Percentiles rank a stretch among this genome's conserved stretches.
phyloP scores from a whole-genome alignment of 92 coral and sea anemone species.

The Plumapathes pennacea region DNA sequence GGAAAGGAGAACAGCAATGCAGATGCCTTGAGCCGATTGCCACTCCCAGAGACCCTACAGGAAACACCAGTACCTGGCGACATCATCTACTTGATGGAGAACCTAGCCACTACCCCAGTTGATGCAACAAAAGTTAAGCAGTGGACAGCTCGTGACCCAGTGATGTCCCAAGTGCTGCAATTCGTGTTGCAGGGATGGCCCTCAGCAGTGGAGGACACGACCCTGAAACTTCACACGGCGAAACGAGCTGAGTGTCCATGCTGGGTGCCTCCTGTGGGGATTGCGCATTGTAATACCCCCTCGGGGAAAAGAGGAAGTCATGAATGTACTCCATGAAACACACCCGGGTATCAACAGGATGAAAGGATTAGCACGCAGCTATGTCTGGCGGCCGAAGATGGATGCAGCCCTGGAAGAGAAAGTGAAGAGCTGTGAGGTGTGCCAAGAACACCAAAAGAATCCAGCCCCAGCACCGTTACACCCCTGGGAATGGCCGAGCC shows the following conservation, averaged over 20 bases:
- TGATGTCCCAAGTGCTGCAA: not conserved
- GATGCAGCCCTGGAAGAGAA: constrained; percentile 12
- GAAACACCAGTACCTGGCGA: not conserved
- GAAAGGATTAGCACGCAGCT: constrained; percentile 13
- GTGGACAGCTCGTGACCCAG: not conserved
- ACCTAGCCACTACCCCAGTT: too few relatives aligned
- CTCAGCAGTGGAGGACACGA: not conserved
- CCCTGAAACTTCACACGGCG: not conserved
- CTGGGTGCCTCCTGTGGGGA: constrained; percentile 3
- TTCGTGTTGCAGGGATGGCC: not conserved
- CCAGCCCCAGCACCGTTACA: constrained; percentile 6
- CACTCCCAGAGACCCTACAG: not conserved
- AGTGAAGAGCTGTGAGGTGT: constrained; percentile 3
- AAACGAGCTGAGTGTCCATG: constrained; percentile 2
- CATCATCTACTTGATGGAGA: too few relatives aligned
- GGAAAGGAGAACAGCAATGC: not conserved
- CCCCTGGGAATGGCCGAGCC: constrained; percentile 15
- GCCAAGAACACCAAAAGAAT: constrained; percentile 24
- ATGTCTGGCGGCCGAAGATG: constrained; percentile 27
- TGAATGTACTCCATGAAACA: constrained; percentile 10
- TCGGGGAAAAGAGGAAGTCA: constrained; percentile 1
- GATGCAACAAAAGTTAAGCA: not conserved
- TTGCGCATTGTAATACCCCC: constrained; percentile 1
- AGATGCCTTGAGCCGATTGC: constrained; percentile 1
- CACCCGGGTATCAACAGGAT: constrained; percentile 23